These are phyloP conservation scores for Toxostoma redivivum DNA, from an alignment of 2,113 vertebrate genomes.

Conservation along the genomic window DNA sequence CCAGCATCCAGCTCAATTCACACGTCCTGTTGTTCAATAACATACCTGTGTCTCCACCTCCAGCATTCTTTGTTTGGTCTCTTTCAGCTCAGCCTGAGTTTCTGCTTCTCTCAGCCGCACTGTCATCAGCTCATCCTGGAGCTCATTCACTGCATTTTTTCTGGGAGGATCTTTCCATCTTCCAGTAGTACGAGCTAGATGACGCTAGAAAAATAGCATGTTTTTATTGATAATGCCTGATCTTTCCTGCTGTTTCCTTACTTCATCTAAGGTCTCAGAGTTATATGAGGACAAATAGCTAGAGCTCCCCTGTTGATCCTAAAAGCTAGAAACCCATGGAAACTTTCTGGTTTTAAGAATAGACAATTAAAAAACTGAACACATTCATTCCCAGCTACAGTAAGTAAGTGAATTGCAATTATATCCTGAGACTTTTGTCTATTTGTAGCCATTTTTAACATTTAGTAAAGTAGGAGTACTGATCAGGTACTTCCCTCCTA, in stretches of 20 bases:
- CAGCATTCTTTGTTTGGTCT: conserved; percentile 91
- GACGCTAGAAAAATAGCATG: conserved; percentile 75
- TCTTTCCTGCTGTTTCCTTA: background rate
- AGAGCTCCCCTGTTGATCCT: background rate
- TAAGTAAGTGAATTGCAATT: background rate
- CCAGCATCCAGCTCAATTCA: background rate
- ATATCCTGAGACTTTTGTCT: background rate
- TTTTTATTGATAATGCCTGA: background rate
- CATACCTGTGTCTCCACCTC: conserved; percentile 94
- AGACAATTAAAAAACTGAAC: background rate
- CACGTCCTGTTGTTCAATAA: background rate
- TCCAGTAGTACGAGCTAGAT: conserved; percentile 87
- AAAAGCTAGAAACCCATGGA: background rate
- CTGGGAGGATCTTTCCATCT: conserved; percentile 93
- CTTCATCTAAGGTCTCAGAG: background rate
- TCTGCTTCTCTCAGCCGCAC: conserved; percentile 92
- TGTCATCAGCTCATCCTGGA: conserved; percentile 97
- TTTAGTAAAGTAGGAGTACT: background rate
- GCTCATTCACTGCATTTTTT: conserved; percentile 88
- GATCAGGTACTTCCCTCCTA: background rate
- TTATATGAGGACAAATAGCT: background rate
- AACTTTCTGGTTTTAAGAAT: background rate
- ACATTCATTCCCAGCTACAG: background rate
- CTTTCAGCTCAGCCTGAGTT: conserved; percentile 89
- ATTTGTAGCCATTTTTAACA: background rate